Percentiles rank a stretch among this genome's conserved stretches.
Evolutionary conservation across 2,797 vertebrate genomes (phyloP).

Genomic region (Myiotriccus ornatus): DNA sequence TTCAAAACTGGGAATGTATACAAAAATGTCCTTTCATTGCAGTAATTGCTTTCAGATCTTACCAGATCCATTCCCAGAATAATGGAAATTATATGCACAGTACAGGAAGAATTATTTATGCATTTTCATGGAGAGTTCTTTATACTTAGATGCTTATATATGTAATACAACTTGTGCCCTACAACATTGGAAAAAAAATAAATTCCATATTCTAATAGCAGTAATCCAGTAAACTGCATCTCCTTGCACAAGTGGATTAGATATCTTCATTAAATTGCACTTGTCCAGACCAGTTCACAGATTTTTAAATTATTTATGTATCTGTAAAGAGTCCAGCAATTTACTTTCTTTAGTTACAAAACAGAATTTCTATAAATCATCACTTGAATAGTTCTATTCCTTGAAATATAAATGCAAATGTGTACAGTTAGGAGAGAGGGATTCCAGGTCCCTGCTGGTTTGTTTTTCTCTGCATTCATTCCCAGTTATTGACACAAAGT

Average conservation of each 20-base stretch:
- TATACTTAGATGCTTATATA: background rate
- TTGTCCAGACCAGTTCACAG: background rate
- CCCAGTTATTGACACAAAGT: background rate
- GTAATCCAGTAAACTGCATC: background rate
- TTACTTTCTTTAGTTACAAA: background rate
- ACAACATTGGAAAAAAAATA: background rate
- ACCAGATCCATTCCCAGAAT: background rate
- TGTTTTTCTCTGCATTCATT: background rate
- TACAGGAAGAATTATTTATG: background rate
- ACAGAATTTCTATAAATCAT: background rate
- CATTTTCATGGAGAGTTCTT: background rate
- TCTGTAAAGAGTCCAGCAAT: background rate
- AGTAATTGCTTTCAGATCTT: background rate
- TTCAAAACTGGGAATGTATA: background rate
- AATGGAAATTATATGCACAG: background rate
- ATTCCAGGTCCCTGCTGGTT: background rate
- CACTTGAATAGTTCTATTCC: background rate
- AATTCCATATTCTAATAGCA: background rate
- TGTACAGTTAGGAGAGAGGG: background rate
- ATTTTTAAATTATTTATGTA: background rate
- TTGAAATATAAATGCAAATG: background rate
- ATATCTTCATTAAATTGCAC: background rate
- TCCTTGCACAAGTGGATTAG: background rate
- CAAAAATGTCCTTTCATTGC: background rate
- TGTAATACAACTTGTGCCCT: background rate